Base-by-base conservation (phyloP, 2,888 invertebrate genomes). In the Eubasilissa splendida region DNA sequence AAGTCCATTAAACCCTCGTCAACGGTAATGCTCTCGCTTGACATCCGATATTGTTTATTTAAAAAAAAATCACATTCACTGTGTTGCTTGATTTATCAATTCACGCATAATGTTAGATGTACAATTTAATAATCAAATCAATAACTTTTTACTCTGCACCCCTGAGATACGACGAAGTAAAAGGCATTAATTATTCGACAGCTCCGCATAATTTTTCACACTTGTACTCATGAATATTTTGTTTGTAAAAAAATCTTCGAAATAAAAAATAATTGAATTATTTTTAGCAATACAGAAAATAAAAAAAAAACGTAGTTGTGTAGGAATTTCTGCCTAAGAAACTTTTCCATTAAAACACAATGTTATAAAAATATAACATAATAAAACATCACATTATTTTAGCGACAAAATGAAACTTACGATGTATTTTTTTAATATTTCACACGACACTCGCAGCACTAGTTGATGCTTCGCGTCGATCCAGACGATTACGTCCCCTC, bases 391-490 rank as follows among this genome's bases (percentile, higher is more conserved):
- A 54, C 14, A 54, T 22, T 14, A 53, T 14, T 54, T 50, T 0
- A 42, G 42, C 42, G 42, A 42, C 3, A 42, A 31, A 31, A 33
- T 31, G 65, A 14, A 65, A 65, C 65, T 65, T 42, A 65, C 65
- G 33, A 65, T 9, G 10, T 65, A 33, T 65, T 10, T 33, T 22
- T 9, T 42, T 4, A 65, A 14, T 42, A 33, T 42, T 65, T 65
- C 33, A 65, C 65, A 11, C 14, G 11, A 11, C 58, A n/a, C 58
- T 58, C 11, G 58, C 42, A 42, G n/a, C 68, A 50, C 42, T 31
- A 73, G 56, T 73, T 73, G 71, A 70, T 73, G 56, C 71, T 56
- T 73, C 70, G 53, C 70, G 52, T 56, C 71, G 42, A 73, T 1
- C 42, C 42, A 14, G 53, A 33, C 33, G 33, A 73, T 14, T 22